Evolutionary conservation across 1,140 invertebrate species (phyloP), one percentile per base, ranked within the genome.

Genomic region (Leguminivora glycinivorella): DNA sequence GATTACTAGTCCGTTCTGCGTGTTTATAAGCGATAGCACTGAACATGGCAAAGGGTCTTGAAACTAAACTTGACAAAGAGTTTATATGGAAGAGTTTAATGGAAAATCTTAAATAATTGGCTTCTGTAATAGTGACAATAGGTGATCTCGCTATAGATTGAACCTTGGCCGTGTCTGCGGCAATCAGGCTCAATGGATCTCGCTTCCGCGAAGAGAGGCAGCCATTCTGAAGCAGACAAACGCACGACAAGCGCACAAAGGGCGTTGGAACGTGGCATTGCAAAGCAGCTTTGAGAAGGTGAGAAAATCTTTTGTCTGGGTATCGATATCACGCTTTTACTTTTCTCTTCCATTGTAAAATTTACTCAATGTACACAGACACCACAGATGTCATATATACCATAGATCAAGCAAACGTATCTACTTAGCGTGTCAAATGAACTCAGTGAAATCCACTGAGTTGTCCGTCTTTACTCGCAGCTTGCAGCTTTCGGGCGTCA

Each of bases 171-270:
- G 78, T 83, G 84, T 85, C 76, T 68, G 68, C 67, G 70, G 68
- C 74, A 87, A 87, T 87, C 83, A 58, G 70, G 56, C 56, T 56
- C 72, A 74, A 68, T 77, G 63, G 71, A 88, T 87, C 86, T 82
- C 70, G 75, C 83, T 87, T 87, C 82, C 84, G 83, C 77, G 80
- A 85, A 83, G 80, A 83, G 80, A 72, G 68, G 72, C 78, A 79
- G 78, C 71, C 76, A 82, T 79, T 74, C 72, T 69, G 75, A 83
- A 78, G 76, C 77, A 84, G 79, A 82, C 77, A 82, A 79, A 83
- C 76, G 75, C 80, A 84, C 81, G 83, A 88, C 83, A 86, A 83
- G 83, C 86, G 82, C 77, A 87, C 75, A 85, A 82, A 85, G 82
- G 78, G 73, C 74, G 72, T 78, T 74, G 74, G 56, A 72, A 79